Evolutionary conservation across 1,140 invertebrate species (phyloP), one percentile per base, ranked within the genome.

Genomic region (Bombus confusus): DNA sequence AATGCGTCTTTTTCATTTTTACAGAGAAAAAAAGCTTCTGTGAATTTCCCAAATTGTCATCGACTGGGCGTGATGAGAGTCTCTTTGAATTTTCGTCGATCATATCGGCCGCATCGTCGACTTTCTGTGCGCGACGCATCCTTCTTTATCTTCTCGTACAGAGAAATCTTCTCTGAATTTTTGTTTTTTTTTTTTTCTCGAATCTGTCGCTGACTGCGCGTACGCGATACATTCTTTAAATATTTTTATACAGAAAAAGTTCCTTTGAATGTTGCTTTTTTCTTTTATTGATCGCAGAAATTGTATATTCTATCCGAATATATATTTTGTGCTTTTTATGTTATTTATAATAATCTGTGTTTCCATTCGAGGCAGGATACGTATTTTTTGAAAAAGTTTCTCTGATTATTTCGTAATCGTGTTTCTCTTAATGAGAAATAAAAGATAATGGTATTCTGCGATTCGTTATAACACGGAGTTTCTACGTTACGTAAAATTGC

Each of bases 131-230:
- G 57, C 28, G 57, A 25, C 59, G 28, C 59, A 4, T n/a, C 10
- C 59, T 12, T n/a, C 12, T 62, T n/a, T 28, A 62, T n/a, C 28
- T 62, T 13, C n/a, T n/a, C 28, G 13, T n/a, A 62, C 12, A 22
- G 28, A 62, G 59, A n/a, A 28, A 62, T 3, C 59, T 62, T 2
- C 28, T 28, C 59, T 2, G 28, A 59, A 59, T 59, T 62, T 62
- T n/a, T 12, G 1, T 0, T 10, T 0, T 2, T 13, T n/a, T n/a
- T 62, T n/a, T 1, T 28, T n/a, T n/a, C 12, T 1, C 12, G 3
- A 12, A 62, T 62, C 2, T n/a, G 4, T 13, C 4, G 1, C 12
- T 3, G 28, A 62, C 0, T n/a, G 28, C 1, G 25, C 28, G 12
- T n/a, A 9, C 28, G 3, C 12, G 12, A 62, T n/a, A 28, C 28